phyloP scores from a whole-genome alignment of 2,113 vertebrate genomes.

The Cariama cristata region DNA sequence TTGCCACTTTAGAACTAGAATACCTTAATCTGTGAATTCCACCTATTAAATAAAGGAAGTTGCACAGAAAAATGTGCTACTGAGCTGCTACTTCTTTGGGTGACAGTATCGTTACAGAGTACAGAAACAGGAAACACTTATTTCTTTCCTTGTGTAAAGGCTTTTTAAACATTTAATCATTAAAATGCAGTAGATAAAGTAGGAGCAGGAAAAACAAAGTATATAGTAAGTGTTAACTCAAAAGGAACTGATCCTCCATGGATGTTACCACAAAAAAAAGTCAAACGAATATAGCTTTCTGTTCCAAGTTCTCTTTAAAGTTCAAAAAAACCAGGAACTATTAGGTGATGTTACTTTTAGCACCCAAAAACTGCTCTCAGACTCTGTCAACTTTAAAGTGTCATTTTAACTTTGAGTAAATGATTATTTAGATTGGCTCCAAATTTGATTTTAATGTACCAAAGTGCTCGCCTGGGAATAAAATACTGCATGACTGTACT shows the following conservation, averaged over 20 bases:
- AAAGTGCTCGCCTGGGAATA: conserved; percentile 41
- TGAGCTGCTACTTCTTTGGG: not conserved
- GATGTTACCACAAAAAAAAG: not conserved
- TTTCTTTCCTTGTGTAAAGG: not conserved
- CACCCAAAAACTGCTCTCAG: conserved; percentile 8
- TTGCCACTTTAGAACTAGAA: not conserved
- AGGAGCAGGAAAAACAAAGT: not conserved
- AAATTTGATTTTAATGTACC: conserved; percentile 13
- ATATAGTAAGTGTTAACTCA: not conserved
- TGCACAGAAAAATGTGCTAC: not conserved
- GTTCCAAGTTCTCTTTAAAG: not conserved
- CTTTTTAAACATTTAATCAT: conserved; percentile 17
- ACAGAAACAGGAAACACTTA: not conserved
- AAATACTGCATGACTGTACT: not conserved
- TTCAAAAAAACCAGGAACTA: conserved; percentile 10
- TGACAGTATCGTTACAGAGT: not conserved
- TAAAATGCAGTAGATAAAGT: conserved; percentile 1
- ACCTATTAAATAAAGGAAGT: not conserved
- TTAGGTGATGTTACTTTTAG: conserved; percentile 48
- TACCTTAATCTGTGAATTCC: not conserved
- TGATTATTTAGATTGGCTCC: conserved; percentile 25
- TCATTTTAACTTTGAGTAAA: conserved; percentile 34
- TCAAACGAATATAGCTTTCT: not conserved
- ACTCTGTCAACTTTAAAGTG: not conserved
- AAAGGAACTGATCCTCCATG: not conserved